A percentile compares a stretch with the other conserved stretches of the same genome.
phyloP scores from a whole-genome alignment of 2,888 invertebrate species.

The Crocallis elinguaria region DNA sequence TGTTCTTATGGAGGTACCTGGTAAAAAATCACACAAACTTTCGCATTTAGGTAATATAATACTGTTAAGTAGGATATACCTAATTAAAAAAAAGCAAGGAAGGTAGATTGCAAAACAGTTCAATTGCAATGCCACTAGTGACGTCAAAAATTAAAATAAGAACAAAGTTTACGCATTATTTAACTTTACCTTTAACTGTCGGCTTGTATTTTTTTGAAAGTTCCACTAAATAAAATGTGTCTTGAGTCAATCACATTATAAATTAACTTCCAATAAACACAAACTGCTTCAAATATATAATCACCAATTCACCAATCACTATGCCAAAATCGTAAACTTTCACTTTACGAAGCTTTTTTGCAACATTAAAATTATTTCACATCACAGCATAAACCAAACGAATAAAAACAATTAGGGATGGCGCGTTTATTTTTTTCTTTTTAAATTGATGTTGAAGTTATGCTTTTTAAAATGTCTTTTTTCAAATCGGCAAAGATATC shows the following conservation, averaged over 20 bases:
- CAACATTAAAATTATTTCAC: background rate
- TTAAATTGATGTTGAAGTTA: constrained; percentile 7
- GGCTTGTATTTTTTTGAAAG: background rate
- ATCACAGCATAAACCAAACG: background rate
- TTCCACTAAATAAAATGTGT: background rate
- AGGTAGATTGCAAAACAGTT: no score
- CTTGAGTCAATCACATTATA: constrained; percentile 14
- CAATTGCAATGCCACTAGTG: no score
- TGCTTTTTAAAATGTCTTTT: constrained; percentile 3
- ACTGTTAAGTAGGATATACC: no score
- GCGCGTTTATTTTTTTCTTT: background rate
- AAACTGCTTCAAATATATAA: background rate
- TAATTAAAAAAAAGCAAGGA: no score
- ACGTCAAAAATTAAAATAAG: no score
- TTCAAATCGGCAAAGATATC: constrained; percentile 1
- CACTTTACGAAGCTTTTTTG: constrained; percentile 4
- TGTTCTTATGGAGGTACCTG: no score
- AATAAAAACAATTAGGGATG: background rate
- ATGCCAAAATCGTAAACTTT: constrained; percentile 14
- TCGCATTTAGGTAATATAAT: no score
- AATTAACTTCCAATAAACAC: background rate
- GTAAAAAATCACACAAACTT: no score
- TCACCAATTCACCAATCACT: constrained; percentile 12
- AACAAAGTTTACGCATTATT: background rate
- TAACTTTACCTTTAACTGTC: constrained; percentile 2